phyloP scores from a whole-genome alignment of 2,113 vertebrate species.

The Callaeas wilsoni region DNA sequence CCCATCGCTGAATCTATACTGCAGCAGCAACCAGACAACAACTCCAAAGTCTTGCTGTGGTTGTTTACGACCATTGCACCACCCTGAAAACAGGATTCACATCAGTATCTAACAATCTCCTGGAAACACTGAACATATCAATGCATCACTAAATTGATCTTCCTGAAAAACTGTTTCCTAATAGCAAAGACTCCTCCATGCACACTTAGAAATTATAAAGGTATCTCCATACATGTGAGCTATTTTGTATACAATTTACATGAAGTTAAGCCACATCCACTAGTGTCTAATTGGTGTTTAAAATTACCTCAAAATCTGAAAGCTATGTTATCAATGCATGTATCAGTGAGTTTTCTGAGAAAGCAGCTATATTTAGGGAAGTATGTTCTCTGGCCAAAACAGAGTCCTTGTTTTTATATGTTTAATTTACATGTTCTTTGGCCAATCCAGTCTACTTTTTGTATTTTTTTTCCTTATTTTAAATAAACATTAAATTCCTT shows the following conservation, averaged over 20 bases:
- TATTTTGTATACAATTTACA: not conserved
- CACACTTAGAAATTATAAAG: not conserved
- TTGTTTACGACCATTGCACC: fast-evolving
- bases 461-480: not conserved
- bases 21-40: not conserved
- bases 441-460: not conserved
- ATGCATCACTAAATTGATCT: not conserved
- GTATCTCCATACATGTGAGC: fast-evolving
- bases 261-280: not conserved
- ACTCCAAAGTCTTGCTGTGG: not conserved
- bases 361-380: not conserved
- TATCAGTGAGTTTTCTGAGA: not conserved
- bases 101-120: not conserved
- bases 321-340: not conserved
- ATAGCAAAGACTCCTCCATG: not conserved
- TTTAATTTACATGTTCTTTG: not conserved
- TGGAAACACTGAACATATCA: not conserved
- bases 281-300: not conserved
- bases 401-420: not conserved
- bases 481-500: not conserved
- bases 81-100: not conserved
- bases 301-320: not conserved
- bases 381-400: not conserved
- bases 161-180: not conserved
- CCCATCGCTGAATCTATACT: not conserved